Evolutionary conservation across 2,797 vertebrate genomes (phyloP), one percentile per base, ranked within the genome.

Genomic region (Myotis planiceps): DNA sequence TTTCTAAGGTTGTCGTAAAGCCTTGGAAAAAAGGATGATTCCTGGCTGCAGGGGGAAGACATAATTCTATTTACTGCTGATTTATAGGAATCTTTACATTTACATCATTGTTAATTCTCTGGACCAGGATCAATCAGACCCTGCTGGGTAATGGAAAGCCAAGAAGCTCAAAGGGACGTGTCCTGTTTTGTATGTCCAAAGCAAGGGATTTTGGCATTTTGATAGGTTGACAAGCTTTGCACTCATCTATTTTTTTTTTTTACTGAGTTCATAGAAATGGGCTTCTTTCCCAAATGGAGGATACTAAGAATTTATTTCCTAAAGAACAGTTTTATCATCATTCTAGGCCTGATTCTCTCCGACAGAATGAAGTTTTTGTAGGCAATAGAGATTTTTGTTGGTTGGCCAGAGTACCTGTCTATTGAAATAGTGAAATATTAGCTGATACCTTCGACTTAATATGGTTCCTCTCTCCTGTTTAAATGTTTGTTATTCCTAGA

Each of bases 221-320:
- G 71, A 92, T 86, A 81, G 79, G 74, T 85, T 85, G 81, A 88
- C 78, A 92, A 87, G 27, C 84, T 95, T 94, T 90, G 19, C 5
- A 65, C 55, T 93, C 5, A 9, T 92, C n/a, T 80, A 47, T 27
- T 10, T 42, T 39, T 4, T 39, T 74, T 97, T 95, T 96, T 76
- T 55, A 76, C 25, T 68, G 82, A 86, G 21, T 92, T 95, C 63
- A 45, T 82, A 96, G 83, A 95, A 91, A 85, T 37, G 76, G 69
- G 12, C 45, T 95, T 84, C 47, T 87, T 91, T 94, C 84, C 81
- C 49, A 66, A 9, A 39, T 69, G 51, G 55, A 91, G 18, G 90
- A 89, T 75, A 93, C 21, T 58, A 74, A 51, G 72, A 88, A 92
- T 75, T 79, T 90, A 93, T 93, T 97, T 95, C 51, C 69, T 87